Evolutionary conservation across 2,797 vertebrate genomes (phyloP), one percentile per base, ranked within the genome.

Genomic region (Atherinosoma microstoma): DNA sequence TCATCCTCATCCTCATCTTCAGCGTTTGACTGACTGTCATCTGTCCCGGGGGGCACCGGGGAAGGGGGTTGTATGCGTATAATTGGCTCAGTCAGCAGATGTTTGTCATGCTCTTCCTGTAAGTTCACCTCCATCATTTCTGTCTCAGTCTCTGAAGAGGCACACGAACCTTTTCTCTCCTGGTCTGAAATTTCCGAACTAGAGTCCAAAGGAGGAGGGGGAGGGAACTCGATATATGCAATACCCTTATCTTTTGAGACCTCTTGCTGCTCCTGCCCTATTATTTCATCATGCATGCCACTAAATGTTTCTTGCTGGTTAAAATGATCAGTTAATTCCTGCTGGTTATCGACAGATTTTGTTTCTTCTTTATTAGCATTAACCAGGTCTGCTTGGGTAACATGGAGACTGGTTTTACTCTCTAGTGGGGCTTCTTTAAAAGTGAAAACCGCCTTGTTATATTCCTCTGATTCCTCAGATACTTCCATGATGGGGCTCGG

Each of bases 211-310:
- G 98, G 98, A 29, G 98, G 98, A 80, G 98, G 98, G 73, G 98
- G 98, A 76, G 98, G 98, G 83, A 99, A 99, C 90, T 99, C 98
- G 72, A 99, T 99, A 80, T 99, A 99, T 51, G 98, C 98, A 61
- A 99, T 95, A 85, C 98, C 95, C 88, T 97, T 99, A 82, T 94
- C 94, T 94, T 96, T 99, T 69, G 94, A 84, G n/a, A 75, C 64
- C 53, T 84, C 84, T 62, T 84, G 82, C 38, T 81, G 91, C 79
- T 95, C 95, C 81, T 94, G 96, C 70, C 75, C 90, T 72, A 84
- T 61, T 51, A 22, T 76, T 75, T 89, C 82, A 32, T 72, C 63
- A 22, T 78, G 7, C 29, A 29, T 64, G 34, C 13, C 70, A 51
- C 45, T 59, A 8, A 64, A 2, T 71, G 36, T 64, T 67, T 91